Evolutionary conservation across 30 jellyfish, hydroid and myxozoan species (phyloP).

Genomic region (Aurelia aurita): DNA sequence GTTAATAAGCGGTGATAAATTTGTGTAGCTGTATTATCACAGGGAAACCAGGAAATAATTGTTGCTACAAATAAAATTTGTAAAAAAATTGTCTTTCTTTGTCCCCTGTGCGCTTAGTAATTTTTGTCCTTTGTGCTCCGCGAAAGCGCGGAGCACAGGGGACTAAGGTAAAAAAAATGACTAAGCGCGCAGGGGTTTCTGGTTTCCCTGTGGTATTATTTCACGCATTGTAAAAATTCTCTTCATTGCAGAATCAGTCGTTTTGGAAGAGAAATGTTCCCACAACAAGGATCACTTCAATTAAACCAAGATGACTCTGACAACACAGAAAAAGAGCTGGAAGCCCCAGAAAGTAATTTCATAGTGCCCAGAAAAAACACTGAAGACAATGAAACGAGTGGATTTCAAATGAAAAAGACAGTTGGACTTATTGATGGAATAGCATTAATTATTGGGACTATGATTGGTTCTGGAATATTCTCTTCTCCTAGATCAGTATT

Average conservation of each 20-base stretch:
- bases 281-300: not conserved
- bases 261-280: slow-evolving; percentile 4
- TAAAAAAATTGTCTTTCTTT: too few species aligned
- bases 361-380: not conserved
- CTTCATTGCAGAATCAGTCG: not conserved
- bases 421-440: slow-evolving; percentile 69
- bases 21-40: too few species aligned
- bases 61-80: too few species aligned
- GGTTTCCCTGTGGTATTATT: too few species aligned
- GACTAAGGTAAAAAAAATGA: too few species aligned
- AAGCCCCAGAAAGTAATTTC: not conserved
- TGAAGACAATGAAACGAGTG: not conserved
- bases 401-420: slow-evolving; percentile 21
- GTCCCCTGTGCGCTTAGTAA: too few species aligned
- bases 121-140: too few species aligned
- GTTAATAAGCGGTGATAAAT: too few species aligned
- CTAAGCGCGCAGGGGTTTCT: too few species aligned
- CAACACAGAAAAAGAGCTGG: not conserved
- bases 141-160: too few species aligned
- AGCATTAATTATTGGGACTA: slow-evolving; percentile 66
- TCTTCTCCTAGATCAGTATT: slow-evolving; percentile 91
- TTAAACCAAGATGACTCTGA: not conserved
- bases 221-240: too few species aligned
- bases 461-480: slow-evolving; percentile 95
- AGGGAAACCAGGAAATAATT: too few species aligned